phyloP scores from a whole-genome alignment of 2,797 vertebrate genomes.

The Parauchenoglanis punctatus region DNA sequence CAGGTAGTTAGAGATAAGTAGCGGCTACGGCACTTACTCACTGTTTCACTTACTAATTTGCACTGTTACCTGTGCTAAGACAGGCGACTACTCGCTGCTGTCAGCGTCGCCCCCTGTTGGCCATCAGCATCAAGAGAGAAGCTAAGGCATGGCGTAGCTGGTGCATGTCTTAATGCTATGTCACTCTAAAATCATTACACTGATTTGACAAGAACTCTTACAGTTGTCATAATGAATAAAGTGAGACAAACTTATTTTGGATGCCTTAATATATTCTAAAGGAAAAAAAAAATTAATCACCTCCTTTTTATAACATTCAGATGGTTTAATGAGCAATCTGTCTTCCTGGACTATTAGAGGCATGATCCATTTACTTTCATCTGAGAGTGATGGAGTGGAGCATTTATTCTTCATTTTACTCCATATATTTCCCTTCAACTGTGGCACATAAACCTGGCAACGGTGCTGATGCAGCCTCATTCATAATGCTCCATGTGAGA shows the following conservation, averaged over 20 bases:
- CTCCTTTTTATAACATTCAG: slow-evolving; percentile 58
- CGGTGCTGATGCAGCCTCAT: slow-evolving; percentile 65
- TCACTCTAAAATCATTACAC: slow-evolving; percentile 30
- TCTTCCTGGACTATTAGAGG: slow-evolving; percentile 64
- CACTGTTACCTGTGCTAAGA: slow-evolving; percentile 41
- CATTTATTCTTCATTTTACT: slow-evolving; percentile 63
- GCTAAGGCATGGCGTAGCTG: background rate
- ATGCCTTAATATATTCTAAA: slow-evolving; percentile 48
- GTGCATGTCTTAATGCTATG: slow-evolving; percentile 8
- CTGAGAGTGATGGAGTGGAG: slow-evolving; percentile 68
- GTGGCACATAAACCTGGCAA: slow-evolving; percentile 70
- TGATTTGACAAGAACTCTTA: slow-evolving; percentile 37
- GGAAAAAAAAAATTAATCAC: slow-evolving; percentile 44
- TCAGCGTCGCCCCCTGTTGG: slow-evolving; percentile 33
- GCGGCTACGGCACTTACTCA: slow-evolving; percentile 33
- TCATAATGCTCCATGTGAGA: slow-evolving; percentile 65
- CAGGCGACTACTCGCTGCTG: background rate
- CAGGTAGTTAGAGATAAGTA: slow-evolving; percentile 60
- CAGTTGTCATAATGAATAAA: slow-evolving; percentile 38
- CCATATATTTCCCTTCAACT: slow-evolving; percentile 67
- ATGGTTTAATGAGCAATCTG: slow-evolving; percentile 66
- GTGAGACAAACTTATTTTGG: slow-evolving; percentile 39
- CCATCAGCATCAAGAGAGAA: background rate
- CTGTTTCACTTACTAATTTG: slow-evolving; percentile 48
- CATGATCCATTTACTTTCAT: slow-evolving; percentile 73